These are phyloP conservation scores for Pleuronectes platessa DNA, from an alignment of 2,113 vertebrate species.

Conservation along the genomic window DNA sequence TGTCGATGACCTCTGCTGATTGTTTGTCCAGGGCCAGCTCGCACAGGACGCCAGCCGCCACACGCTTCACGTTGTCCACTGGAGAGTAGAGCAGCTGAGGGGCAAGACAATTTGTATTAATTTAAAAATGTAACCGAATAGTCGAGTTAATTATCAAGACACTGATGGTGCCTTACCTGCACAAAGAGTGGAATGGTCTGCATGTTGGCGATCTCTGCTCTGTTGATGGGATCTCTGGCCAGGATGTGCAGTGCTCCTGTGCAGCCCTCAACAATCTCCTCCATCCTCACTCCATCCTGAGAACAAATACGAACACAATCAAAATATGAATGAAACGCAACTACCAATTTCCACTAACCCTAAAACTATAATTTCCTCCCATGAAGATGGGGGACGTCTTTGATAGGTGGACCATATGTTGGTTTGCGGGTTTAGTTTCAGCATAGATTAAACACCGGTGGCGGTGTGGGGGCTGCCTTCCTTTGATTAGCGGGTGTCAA, in stretches of 20 bases:
- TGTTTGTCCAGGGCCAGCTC: conserved; percentile 95
- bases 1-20: conserved; percentile 90
- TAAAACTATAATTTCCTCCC: no score
- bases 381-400: no score
- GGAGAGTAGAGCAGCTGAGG: conserved; percentile 94
- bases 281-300: conserved; percentile 97
- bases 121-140: background rate
- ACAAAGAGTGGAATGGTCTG: conserved; percentile 96
- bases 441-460: no score
- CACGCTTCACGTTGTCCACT: conserved; percentile 97
- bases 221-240: conserved; percentile 91
- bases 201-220: conserved; percentile 88
- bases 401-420: no score
- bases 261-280: conserved; percentile 96
- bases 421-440: no score
- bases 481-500: no score
- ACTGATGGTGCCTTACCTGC: conserved; percentile 83
- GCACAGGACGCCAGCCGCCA: conserved; percentile 93
- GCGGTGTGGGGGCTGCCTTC: no score
- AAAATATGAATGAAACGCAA: background rate
- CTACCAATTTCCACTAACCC: background rate
- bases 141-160: background rate
- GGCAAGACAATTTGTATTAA: background rate
- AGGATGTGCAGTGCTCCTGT: conserved; percentile 96
- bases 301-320: conserved; percentile 1